phyloP scores from a whole-genome alignment of 1,140 invertebrate genomes.

The Drosophila pectinifera region DNA sequence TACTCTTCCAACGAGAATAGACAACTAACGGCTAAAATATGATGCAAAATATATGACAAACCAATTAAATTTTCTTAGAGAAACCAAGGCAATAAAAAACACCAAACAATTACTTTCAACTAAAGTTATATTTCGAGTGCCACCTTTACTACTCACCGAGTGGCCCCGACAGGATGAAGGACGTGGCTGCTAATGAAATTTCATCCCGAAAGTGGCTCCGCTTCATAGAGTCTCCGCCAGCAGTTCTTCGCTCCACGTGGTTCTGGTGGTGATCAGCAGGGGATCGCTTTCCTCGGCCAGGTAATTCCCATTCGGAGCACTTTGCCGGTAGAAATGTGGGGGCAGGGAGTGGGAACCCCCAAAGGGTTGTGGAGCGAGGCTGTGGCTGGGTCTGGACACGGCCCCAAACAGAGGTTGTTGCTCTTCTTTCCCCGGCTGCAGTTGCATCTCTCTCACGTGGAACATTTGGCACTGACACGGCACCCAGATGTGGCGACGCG shows the following conservation, averaged over 20 bases:
- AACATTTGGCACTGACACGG: background rate
- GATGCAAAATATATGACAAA: too few relatives aligned
- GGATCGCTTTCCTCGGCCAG: conserved; percentile 46
- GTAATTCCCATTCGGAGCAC: conserved; percentile 34
- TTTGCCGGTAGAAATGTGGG: conserved; percentile 47
- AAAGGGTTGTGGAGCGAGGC: too few relatives aligned
- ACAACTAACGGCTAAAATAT: too few relatives aligned
- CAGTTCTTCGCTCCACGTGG: conserved; percentile 2
- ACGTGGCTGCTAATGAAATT: conserved; percentile 27
- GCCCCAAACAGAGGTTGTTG: too few relatives aligned
- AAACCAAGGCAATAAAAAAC: too few relatives aligned
- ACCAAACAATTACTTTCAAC: too few relatives aligned
- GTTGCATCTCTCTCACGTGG: too few relatives aligned
- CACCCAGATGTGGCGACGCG: conserved; percentile 49
- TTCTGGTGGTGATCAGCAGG: conserved; percentile 50
- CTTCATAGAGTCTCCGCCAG: background rate
- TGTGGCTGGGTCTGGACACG: too few relatives aligned
- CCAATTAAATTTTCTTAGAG: too few relatives aligned
- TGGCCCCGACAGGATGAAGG: background rate
- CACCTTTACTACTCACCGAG: too few relatives aligned
- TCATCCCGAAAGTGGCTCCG: background rate
- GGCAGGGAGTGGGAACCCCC: background rate
- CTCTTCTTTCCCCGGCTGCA: too few relatives aligned
- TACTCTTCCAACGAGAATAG: background rate
- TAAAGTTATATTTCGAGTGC: too few relatives aligned